Evolutionary conservation across 2,797 vertebrate genomes (phyloP).

Genomic region (Morus bassanus): DNA sequence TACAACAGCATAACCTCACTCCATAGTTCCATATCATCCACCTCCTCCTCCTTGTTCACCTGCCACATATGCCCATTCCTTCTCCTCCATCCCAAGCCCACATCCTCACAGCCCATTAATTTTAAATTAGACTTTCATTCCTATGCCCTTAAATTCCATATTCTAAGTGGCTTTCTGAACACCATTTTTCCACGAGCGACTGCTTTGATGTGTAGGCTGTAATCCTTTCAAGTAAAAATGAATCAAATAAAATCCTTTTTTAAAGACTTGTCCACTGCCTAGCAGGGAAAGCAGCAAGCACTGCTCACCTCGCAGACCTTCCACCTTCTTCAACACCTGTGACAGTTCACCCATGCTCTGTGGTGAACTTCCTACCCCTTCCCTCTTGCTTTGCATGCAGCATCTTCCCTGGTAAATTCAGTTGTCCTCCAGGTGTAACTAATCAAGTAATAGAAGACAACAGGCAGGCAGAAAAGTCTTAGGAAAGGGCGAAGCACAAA

Average conservation of each 20-base stretch:
- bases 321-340: background rate
- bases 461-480: background rate
- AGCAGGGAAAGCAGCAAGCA: background rate
- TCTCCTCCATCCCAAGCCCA: background rate
- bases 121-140: background rate
- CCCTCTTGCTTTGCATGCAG: background rate
- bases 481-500: background rate
- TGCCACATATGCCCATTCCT: background rate
- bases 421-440: background rate
- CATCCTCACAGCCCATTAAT: background rate
- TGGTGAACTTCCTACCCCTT: background rate
- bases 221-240: background rate
- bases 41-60: background rate
- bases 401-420: background rate
- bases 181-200: background rate
- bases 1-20: background rate
- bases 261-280: background rate
- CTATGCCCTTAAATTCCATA: background rate
- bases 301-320: background rate
- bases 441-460: background rate
- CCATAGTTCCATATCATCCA: rapidly evolving
- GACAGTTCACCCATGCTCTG: background rate
- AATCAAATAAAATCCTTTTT: background rate
- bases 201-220: background rate
- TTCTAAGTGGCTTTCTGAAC: background rate